Percentiles rank a stretch among this genome's conserved stretches.
phyloP scores from a whole-genome alignment of 2,888 invertebrate species.

The Erebia epiphron region DNA sequence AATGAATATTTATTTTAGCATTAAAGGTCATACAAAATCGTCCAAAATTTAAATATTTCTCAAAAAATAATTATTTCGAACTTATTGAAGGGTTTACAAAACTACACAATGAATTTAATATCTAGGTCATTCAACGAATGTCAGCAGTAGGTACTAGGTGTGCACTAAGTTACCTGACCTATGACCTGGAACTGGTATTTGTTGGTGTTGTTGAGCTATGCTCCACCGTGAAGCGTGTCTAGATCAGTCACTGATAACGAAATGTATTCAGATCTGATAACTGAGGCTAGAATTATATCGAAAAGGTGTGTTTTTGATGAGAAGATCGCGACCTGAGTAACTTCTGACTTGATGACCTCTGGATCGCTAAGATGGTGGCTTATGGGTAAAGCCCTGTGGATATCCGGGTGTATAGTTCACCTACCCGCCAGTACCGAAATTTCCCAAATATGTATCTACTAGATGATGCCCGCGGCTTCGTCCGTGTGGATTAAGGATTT shows the following conservation, averaged over 20 bases:
- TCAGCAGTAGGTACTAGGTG: constrained; percentile 18
- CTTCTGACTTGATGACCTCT: not conserved
- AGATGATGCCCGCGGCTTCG: too few species aligned
- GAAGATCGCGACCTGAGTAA: constrained; percentile 18
- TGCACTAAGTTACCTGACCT: constrained; percentile 22
- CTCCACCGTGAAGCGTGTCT: constrained; percentile 20
- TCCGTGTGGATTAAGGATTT: too few species aligned
- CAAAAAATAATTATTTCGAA: too few species aligned
- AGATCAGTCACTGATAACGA: constrained; percentile 29
- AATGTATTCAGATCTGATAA: constrained; percentile 32
- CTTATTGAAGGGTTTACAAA: not conserved
- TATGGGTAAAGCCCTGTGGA: not conserved
- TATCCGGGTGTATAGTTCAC: not conserved
- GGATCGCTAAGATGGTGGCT: not conserved
- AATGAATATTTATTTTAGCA: too few species aligned
- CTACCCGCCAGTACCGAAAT: too few species aligned
- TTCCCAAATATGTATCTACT: too few species aligned
- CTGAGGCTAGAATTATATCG: constrained; percentile 20
- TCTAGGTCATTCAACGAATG: constrained; percentile 21
- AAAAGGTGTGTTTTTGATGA: constrained; percentile 22
- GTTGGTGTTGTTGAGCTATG: constrained; percentile 29
- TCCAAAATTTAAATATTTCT: too few species aligned
- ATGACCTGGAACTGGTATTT: constrained; percentile 30
- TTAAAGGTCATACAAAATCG: too few species aligned
- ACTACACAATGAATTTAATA: constrained; percentile 10